phyloP scores from a whole-genome alignment of 92 coral and sea anemone genomes.

The Chrysogorgia sp. region DNA sequence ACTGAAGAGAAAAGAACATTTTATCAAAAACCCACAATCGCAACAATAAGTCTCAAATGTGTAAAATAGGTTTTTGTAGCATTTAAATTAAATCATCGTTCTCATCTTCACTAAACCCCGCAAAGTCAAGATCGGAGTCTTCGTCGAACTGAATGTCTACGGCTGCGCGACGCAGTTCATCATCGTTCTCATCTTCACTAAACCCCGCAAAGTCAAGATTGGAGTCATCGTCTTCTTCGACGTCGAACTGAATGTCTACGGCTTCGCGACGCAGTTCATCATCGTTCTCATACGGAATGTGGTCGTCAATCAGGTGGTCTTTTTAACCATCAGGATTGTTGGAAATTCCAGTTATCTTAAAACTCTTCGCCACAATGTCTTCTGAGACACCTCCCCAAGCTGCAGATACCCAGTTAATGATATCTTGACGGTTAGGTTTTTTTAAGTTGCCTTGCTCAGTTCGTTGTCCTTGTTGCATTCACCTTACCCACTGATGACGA shows the following conservation, averaged over 20 bases:
- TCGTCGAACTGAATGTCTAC: too few relatives aligned
- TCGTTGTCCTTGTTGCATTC: slow-evolving; percentile 6
- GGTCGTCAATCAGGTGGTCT: slow-evolving; percentile 4
- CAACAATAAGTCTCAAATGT: too few relatives aligned
- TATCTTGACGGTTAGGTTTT: slow-evolving; percentile 16
- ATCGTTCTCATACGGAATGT: not conserved
- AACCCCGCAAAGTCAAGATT: not conserved
- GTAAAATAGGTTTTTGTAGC: too few relatives aligned
- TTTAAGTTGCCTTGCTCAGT: slow-evolving; percentile 13
- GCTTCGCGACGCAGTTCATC: slow-evolving; percentile 20
- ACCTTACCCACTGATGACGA: not conserved
- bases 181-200: too few relatives aligned
- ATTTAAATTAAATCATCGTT: too few relatives aligned
- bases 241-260: not conserved
- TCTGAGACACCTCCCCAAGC: slow-evolving; percentile 17
- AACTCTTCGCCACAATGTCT: slow-evolving; percentile 1
- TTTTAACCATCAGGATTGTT: slow-evolving; percentile 10
- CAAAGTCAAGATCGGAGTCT: too few relatives aligned
- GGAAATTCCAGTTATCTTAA: not conserved
- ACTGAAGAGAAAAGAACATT: too few relatives aligned
- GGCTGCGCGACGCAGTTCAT: too few relatives aligned
- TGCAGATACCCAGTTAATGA: slow-evolving; percentile 23
- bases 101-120: too few relatives aligned
- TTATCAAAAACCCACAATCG: too few relatives aligned
- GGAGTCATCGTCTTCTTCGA: slow-evolving; percentile 8